phyloP scores from a whole-genome alignment of 53 echinoderm and acorn worm species.

The Henricia sp. region DNA sequence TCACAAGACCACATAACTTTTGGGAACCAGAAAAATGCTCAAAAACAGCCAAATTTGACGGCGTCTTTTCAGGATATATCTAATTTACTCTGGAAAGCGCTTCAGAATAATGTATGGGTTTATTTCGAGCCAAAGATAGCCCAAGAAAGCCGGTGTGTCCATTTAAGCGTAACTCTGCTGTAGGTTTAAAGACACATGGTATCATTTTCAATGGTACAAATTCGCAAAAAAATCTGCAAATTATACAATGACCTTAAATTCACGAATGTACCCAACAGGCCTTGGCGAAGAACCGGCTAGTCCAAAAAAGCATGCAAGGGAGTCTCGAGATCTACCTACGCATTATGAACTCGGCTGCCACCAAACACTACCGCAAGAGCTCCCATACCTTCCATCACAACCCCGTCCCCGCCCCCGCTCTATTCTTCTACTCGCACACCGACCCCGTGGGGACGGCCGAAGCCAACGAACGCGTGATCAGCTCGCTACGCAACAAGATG shows the following conservation, averaged over 20 bases:
- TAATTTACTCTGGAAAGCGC: too few relatives aligned
- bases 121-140: too few relatives aligned
- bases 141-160: too few relatives aligned
- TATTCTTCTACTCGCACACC: constrained; percentile 89
- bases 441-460: constrained; percentile 81
- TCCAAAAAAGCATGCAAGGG: constrained; percentile 37
- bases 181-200: not conserved
- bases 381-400: constrained; percentile 76
- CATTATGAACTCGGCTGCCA: constrained; percentile 65
- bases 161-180: not conserved
- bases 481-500: constrained; percentile 62
- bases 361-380: constrained; percentile 69
- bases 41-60: too few relatives aligned
- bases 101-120: too few relatives aligned
- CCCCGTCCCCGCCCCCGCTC: constrained; percentile 76
- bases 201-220: not conserved
- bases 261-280: constrained; percentile 7
- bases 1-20: not conserved
- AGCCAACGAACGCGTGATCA: constrained; percentile 66
- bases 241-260: not conserved
- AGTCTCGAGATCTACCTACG: constrained; percentile 65
- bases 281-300: constrained; percentile 32
- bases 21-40: not conserved
- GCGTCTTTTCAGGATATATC: too few relatives aligned
- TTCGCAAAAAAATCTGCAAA: not conserved